Evolutionary conservation across 2,797 vertebrate genomes (phyloP).

Genomic region (Alosa sapidissima): DNA sequence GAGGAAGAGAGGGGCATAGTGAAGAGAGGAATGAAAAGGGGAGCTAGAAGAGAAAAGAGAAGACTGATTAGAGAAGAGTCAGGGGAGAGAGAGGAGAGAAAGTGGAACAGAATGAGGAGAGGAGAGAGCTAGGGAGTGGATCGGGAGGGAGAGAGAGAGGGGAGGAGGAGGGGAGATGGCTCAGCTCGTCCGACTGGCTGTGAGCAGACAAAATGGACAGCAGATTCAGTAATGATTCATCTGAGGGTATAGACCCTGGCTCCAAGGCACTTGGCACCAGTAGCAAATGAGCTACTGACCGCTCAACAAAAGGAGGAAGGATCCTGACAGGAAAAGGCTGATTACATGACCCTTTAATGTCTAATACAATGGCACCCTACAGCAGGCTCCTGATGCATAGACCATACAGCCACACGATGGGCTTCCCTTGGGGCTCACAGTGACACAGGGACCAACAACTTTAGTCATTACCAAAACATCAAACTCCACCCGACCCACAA

Average conservation of each 20-base stretch:
- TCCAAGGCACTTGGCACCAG: background rate
- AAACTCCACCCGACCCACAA: background rate
- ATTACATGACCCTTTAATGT: slow-evolving; percentile 7
- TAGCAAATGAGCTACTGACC: background rate
- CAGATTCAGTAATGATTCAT: slow-evolving; percentile 13
- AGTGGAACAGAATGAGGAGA: slow-evolving; percentile 28
- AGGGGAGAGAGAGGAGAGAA: slow-evolving; percentile 45
- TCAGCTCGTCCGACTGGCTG: slow-evolving; percentile 29
- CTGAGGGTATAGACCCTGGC: background rate
- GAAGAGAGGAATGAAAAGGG: background rate
- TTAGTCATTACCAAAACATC: background rate
- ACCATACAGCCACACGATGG: background rate
- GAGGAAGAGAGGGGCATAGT: no score
- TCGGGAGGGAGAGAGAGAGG: slow-evolving; percentile 47
- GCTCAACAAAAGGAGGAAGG: background rate
- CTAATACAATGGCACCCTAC: background rate
- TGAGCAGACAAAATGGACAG: slow-evolving; percentile 7
- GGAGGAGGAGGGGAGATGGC: slow-evolving; percentile 33
- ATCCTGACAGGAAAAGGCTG: background rate
- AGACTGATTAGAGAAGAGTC: slow-evolving; percentile 36
- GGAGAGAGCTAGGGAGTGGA: slow-evolving; percentile 21
- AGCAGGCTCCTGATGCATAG: no score
- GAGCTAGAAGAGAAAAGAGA: slow-evolving; percentile 28
- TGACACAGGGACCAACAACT: background rate
- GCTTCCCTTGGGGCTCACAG: no score